phyloP scores from a whole-genome alignment of 53 echinoderm and acorn worm species.

The Astropecten irregularis region DNA sequence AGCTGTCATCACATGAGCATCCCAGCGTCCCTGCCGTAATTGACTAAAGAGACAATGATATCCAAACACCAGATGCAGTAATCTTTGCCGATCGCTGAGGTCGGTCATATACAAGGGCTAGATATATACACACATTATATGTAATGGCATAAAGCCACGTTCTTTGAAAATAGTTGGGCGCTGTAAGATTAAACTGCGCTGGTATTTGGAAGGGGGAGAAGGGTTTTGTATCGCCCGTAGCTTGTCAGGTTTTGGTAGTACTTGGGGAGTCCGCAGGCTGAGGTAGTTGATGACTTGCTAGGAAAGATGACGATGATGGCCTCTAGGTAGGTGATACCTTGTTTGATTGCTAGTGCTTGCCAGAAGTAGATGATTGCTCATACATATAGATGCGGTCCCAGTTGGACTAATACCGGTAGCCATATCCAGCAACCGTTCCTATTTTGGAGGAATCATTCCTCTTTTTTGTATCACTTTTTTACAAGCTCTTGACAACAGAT shows the following conservation, averaged over 20 bases:
- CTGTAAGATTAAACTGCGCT: slow-evolving; percentile 23
- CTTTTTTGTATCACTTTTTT: too few species aligned
- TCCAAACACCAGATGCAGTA: slow-evolving; percentile 46
- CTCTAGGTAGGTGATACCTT: slow-evolving; percentile 26
- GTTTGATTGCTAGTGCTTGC: background rate
- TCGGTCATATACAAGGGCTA: slow-evolving; percentile 5
- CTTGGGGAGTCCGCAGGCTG: slow-evolving; percentile 13
- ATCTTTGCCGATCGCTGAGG: slow-evolving; percentile 16
- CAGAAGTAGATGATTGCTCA: background rate
- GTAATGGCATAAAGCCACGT: too few species aligned
- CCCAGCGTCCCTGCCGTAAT: slow-evolving; percentile 5
- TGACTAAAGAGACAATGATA: slow-evolving; percentile 41
- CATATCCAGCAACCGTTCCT: too few species aligned
- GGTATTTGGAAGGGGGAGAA: too few species aligned
- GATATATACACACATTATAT: slow-evolving; percentile 12
- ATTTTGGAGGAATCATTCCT: too few species aligned
- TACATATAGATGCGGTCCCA: too few species aligned
- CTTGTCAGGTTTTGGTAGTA: slow-evolving; percentile 7
- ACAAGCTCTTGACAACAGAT: too few species aligned
- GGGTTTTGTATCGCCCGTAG: too few species aligned
- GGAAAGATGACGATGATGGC: background rate
- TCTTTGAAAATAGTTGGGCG: background rate
- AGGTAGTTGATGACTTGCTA: slow-evolving; percentile 40
- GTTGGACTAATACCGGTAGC: too few species aligned
- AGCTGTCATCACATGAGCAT: slow-evolving; percentile 1